Conservation (phyloP, 2,888 invertebrate genomes). For the Heliconius aoede region DNA sequence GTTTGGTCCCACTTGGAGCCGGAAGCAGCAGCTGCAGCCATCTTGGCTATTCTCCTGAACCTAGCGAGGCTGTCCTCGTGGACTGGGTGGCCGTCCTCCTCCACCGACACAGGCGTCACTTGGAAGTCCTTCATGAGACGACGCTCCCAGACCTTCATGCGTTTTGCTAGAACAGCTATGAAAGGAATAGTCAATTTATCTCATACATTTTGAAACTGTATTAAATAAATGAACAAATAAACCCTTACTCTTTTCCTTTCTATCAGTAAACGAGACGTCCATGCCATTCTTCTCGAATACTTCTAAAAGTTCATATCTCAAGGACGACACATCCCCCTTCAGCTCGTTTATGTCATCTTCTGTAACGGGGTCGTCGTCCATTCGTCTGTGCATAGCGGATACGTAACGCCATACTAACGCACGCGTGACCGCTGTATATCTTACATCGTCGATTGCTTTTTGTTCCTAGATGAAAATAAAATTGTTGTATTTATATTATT, state of each 20-base stretch:
- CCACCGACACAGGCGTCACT: slow-evolving; percentile 88
- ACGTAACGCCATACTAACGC: slow-evolving; percentile 97
- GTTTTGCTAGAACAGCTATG: slow-evolving; percentile 88
- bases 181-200: slow-evolving; percentile 1
- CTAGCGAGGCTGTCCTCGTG: slow-evolving; percentile 85
- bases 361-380: slow-evolving; percentile 93
- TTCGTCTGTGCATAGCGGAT: slow-evolving; percentile 92
- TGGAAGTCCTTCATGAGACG: slow-evolving; percentile 94
- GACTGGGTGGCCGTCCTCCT: slow-evolving; percentile 78
- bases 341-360: slow-evolving; percentile 97
- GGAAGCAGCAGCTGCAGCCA: slow-evolving; percentile 88
- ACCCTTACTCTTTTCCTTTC: slow-evolving; percentile 88
- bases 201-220: neutral
- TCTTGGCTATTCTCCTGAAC: slow-evolving; percentile 89
- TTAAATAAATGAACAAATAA: neutral
- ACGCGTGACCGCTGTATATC: slow-evolving; percentile 92
- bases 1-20: slow-evolving; percentile 90
- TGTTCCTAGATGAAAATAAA: slow-evolving; percentile 71
- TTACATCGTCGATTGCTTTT: slow-evolving; percentile 87
- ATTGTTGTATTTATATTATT: neutral
- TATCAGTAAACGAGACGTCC: slow-evolving; percentile 89
- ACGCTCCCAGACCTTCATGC: slow-evolving; percentile 93
- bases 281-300: slow-evolving; percentile 94
- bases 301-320: slow-evolving; percentile 95
- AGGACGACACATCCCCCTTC: slow-evolving; percentile 95